These are phyloP conservation scores for Lathamus discolor DNA, from an alignment of 2,113 vertebrate genomes.

Conservation along the genomic window DNA sequence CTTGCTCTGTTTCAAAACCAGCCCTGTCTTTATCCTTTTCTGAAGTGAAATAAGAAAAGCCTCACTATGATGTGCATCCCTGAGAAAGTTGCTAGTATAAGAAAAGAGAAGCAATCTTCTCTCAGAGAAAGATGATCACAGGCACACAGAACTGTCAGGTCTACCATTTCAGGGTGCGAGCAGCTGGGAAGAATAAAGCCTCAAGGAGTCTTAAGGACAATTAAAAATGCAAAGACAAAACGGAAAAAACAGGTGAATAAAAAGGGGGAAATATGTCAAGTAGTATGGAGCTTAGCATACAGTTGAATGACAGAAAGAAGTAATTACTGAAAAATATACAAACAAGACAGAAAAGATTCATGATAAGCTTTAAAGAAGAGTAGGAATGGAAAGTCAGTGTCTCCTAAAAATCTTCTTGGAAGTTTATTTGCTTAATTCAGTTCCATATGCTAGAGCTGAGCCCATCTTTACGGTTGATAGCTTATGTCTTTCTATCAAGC, in stretches of 20 bases:
- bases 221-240: not conserved
- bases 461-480: not conserved
- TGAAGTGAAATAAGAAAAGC: not conserved
- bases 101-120: not conserved
- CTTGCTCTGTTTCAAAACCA: not conserved
- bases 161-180: not conserved
- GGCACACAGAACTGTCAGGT: not conserved
- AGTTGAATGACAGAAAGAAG: not conserved
- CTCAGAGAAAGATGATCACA: not conserved
- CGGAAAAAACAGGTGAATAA: not conserved
- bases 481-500: not conserved
- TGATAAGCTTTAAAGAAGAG: not conserved
- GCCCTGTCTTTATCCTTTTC: not conserved
- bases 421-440: not conserved
- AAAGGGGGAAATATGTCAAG: not conserved
- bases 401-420: slow-evolving; percentile 9
- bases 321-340: not conserved
- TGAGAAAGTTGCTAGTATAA: not conserved
- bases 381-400: not conserved
- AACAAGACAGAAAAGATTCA: not conserved
- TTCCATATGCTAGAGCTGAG: not conserved
- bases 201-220: not conserved
- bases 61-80: not conserved
- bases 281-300: not conserved
- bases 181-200: not conserved